phyloP scores from a whole-genome alignment of 2,113 vertebrate species.

The Panurus biarmicus region DNA sequence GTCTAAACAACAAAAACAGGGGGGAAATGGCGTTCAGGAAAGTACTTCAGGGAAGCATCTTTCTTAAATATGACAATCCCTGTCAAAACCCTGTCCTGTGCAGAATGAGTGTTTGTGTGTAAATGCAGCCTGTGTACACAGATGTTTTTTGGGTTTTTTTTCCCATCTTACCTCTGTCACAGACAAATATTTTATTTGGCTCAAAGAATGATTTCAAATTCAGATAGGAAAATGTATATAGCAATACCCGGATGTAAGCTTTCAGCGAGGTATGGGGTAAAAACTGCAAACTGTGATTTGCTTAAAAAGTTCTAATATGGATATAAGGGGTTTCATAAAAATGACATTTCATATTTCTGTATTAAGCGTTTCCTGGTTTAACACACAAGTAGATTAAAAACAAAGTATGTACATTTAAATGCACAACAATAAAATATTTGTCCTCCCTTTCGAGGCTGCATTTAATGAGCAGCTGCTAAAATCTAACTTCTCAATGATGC shows the following conservation, averaged over 20 bases:
- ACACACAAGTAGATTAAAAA: not conserved
- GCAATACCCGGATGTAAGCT: fast-evolving
- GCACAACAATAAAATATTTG: not conserved
- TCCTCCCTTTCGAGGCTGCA: not conserved
- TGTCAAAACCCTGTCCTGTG: not conserved
- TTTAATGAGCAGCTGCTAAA: not conserved
- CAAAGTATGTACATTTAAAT: not conserved
- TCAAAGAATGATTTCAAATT: not conserved
- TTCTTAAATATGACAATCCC: not conserved
- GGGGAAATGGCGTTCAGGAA: too few species aligned
- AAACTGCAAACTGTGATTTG: not conserved
- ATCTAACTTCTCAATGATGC: not conserved
- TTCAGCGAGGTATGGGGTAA: fast-evolving
- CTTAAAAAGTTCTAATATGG: not conserved
- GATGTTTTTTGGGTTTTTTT: too few species aligned
- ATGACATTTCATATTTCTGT: not conserved
- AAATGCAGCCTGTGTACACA: not conserved
- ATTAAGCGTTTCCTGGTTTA: not conserved
- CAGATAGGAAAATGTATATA: not conserved
- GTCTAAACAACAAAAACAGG: not conserved
- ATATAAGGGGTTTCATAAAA: not conserved
- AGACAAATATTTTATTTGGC: not conserved
- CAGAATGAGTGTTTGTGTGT: not conserved
- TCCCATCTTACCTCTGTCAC: not conserved
- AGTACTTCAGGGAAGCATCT: not conserved